Conservation (phyloP, 2,797 vertebrate genomes). For the Tokudaia muenninki region DNA sequence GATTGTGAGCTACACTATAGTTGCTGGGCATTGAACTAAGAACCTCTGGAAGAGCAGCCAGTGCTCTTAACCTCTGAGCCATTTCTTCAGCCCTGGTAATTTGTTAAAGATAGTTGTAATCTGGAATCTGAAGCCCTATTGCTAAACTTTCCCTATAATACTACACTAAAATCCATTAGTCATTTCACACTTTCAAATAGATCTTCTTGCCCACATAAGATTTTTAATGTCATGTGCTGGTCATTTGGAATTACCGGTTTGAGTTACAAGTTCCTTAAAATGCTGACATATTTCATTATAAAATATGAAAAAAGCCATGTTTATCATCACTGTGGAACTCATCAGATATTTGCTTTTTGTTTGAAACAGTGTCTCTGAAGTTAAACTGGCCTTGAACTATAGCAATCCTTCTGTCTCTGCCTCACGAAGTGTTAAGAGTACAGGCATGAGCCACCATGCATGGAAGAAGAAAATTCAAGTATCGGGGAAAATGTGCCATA, state of each 20-base stretch:
- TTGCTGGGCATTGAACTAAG: neutral
- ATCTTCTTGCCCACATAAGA: neutral
- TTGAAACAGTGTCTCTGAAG: neutral
- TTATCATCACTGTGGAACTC: neutral
- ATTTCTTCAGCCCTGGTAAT: neutral
- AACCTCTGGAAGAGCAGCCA: neutral
- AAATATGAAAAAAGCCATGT: conserved; percentile 27
- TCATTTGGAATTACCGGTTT: conserved; percentile 51
- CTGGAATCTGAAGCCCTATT: neutral
- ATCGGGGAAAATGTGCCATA: neutral
- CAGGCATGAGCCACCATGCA: neutral
- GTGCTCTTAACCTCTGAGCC: neutral
- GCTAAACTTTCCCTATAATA: conserved; percentile 23
- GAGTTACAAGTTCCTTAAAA: conserved; percentile 59
- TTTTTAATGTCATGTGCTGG: conserved; percentile 14
- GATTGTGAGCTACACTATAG: no score
- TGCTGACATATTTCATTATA: conserved; percentile 50
- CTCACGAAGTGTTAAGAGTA: neutral
- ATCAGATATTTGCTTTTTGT: neutral
- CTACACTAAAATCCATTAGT: conserved; percentile 40
- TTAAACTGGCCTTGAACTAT: neutral
- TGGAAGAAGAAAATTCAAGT: conserved; percentile 1
- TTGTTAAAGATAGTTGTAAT: conserved; percentile 37
- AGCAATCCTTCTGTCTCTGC: neutral
- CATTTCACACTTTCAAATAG: conserved; percentile 29